Evolutionary conservation across 2,797 vertebrate genomes (phyloP).

Genomic region (Sebastes goodei): DNA sequence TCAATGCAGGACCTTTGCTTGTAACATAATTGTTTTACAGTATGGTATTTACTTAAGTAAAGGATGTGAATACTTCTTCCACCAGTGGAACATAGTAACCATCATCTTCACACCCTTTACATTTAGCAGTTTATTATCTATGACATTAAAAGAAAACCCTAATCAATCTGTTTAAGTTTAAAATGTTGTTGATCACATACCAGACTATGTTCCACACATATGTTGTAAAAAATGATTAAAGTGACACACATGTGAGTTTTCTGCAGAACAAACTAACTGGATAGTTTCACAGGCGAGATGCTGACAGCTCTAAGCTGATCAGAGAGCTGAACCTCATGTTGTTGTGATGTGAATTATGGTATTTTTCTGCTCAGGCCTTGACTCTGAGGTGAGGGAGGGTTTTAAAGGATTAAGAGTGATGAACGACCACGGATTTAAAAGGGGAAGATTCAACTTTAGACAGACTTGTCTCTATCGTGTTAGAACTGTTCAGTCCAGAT

Average conservation of each 20-base stretch:
- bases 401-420: constrained; percentile 32
- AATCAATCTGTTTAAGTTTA: neutral
- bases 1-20: neutral
- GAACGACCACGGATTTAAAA: neutral
- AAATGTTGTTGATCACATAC: neutral
- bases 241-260: neutral
- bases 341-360: constrained; percentile 19
- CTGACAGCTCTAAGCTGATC: constrained; percentile 20
- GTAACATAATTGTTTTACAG: neutral
- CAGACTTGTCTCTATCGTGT: neutral
- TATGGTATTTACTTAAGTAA: neutral
- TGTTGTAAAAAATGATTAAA: fast-evolving
- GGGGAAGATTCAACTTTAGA: neutral
- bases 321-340: neutral
- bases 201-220: neutral
- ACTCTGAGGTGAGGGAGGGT: constrained; percentile 11
- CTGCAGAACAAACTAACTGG: neutral
- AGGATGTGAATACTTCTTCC: neutral
- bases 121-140: neutral
- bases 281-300: constrained; percentile 15
- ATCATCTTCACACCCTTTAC: neutral
- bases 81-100: neutral
- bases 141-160: neutral
- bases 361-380: constrained; percentile 1
- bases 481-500: neutral